A percentile compares a stretch with the other conserved stretches of the same genome.
Evolutionary conservation across 2,888 invertebrate species (phyloP).

Genomic region (Acronicta psi): DNA sequence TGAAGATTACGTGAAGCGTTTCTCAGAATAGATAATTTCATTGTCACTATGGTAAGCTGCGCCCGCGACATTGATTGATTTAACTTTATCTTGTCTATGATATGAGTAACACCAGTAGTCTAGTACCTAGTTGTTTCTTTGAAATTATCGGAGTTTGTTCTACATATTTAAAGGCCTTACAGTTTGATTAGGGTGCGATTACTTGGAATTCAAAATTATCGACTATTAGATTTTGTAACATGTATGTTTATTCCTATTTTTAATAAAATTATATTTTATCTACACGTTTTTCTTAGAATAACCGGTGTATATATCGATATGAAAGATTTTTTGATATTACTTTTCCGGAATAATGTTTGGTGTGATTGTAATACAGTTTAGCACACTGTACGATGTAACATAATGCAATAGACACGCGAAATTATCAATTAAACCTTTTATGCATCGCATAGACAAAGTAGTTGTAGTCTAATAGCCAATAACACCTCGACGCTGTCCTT

Average conservation of each 20-base stretch:
- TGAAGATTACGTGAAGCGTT: conserved; percentile 24
- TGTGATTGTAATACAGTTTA: no score
- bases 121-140: conserved; percentile 41
- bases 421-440: no score
- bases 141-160: conserved; percentile 41
- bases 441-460: no score
- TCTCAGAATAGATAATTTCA: conserved; percentile 49
- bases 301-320: no score
- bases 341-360: no score
- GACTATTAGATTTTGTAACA: conserved; percentile 6
- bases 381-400: no score
- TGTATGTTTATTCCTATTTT: conserved; percentile 14
- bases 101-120: conserved; percentile 46
- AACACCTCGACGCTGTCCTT: no score
- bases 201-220: conserved; percentile 41
- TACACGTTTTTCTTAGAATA: neutral
- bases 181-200: conserved; percentile 31
- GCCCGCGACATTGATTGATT: conserved; percentile 49
- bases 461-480: no score
- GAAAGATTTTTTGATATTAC: no score
- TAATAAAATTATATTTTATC: conserved; percentile 9
- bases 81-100: conserved; percentile 49
- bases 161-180: conserved; percentile 30
- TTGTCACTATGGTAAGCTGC: conserved; percentile 35
- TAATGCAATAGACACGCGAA: no score